Evolutionary conservation across 2,113 vertebrate genomes (phyloP).

Genomic region (Eidolon helvum): DNA sequence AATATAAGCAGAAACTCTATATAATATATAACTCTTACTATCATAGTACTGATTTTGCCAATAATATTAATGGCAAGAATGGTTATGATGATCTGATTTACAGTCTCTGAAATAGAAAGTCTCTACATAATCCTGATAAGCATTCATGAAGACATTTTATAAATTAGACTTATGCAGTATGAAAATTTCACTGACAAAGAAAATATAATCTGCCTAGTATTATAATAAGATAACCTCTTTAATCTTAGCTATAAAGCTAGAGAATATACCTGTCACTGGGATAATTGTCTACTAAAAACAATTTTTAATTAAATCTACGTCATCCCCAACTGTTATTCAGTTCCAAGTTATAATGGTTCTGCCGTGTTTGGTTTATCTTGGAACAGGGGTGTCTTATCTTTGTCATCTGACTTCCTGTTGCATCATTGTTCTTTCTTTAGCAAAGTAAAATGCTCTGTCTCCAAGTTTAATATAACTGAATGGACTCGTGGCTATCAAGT

Average conservation of each 20-base stretch:
- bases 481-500: constrained; percentile 39
- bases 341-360: neutral
- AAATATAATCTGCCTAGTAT: neutral
- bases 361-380: neutral
- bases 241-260: neutral
- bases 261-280: neutral
- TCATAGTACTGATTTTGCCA: neutral
- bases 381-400: neutral
- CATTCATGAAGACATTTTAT: neutral
- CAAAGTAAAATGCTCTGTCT: constrained; percentile 17
- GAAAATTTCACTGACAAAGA: neutral
- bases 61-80: neutral
- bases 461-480: constrained; percentile 63
- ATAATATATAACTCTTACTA: neutral
- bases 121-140: neutral
- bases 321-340: neutral
- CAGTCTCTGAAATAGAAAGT: neutral
- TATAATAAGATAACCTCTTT: neutral
- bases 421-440: constrained; percentile 60
- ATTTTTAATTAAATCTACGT: neutral
- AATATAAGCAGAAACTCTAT: neutral
- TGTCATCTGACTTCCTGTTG: constrained; percentile 16
- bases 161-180: neutral
- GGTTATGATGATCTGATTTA: neutral
- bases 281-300: neutral